Percentiles rank a stretch among this genome's conserved stretches.
These are phyloP conservation scores for Scaptomyza parva DNA, from an alignment of 2,888 invertebrate genomes.

Conservation along the genomic window DNA sequence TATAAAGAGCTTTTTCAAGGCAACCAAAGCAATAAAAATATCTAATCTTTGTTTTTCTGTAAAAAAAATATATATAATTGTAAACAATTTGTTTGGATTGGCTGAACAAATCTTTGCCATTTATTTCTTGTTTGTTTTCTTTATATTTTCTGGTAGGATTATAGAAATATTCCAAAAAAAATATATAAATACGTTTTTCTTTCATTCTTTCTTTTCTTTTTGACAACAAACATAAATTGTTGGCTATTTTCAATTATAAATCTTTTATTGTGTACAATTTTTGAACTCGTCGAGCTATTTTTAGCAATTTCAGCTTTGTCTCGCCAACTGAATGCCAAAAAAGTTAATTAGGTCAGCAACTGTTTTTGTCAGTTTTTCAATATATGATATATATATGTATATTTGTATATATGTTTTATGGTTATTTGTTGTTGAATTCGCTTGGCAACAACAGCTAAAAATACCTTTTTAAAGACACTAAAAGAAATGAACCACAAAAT, in stretches of 20 bases:
- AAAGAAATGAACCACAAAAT: constrained; percentile 16
- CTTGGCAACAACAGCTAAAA: constrained; percentile 62
- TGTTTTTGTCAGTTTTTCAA: constrained; percentile 78
- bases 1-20: constrained; percentile 13
- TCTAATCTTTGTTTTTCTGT: not conserved
- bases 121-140: too few species aligned
- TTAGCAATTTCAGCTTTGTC: constrained; percentile 45
- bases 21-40: constrained; percentile 4
- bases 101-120: not conserved
- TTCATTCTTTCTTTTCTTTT: too few species aligned
- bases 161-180: too few species aligned
- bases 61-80: not conserved
- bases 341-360: constrained; percentile 80
- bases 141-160: too few species aligned
- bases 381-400: constrained; percentile 38
- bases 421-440: constrained; percentile 21
- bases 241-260: constrained; percentile 23
- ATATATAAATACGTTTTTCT: too few species aligned
- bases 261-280: constrained; percentile 2
- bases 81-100: not conserved
- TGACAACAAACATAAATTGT: constrained; percentile 10
- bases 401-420: constrained; percentile 15
- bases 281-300: constrained; percentile 57
- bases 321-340: constrained; percentile 55
- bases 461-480: constrained; percentile 19